phyloP scores from a whole-genome alignment of 2,113 vertebrate species.

The Panthera uncia region DNA sequence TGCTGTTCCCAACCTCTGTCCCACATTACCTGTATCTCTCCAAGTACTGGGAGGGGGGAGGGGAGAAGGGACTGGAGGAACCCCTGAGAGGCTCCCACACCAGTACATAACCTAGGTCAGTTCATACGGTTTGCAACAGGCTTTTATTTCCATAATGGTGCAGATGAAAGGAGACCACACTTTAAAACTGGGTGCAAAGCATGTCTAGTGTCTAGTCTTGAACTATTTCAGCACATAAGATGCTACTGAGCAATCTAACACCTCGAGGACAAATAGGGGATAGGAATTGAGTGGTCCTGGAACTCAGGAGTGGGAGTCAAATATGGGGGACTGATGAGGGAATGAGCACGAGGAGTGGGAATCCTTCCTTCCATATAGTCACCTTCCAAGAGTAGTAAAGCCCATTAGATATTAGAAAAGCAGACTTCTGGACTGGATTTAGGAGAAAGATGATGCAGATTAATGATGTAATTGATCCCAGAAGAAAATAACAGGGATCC shows the following conservation, averaged over 20 bases:
- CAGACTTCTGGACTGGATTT: neutral
- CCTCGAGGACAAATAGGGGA: neutral
- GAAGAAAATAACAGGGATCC: neutral
- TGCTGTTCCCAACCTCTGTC: neutral
- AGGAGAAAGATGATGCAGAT: neutral
- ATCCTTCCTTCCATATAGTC: neutral
- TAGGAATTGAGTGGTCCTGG: neutral
- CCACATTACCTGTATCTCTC: neutral
- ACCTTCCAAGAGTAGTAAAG: neutral
- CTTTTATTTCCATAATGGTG: neutral
- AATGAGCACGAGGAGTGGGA: neutral
- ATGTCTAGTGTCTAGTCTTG: neutral
- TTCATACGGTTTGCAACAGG: neutral
- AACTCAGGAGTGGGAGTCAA: neutral
- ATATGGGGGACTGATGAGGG: neutral
- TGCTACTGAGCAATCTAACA: neutral
- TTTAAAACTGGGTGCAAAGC: neutral
- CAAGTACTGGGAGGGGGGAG: fast-evolving
- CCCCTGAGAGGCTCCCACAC: fast-evolving
- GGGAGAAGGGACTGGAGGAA: fast-evolving
- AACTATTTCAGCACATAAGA: neutral
- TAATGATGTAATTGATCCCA: neutral
- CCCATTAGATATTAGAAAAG: neutral
- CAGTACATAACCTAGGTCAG: neutral
- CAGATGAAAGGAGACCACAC: neutral